phyloP scores from a whole-genome alignment of 2,113 vertebrate genomes.

The Myiozetetes cayanensis region DNA sequence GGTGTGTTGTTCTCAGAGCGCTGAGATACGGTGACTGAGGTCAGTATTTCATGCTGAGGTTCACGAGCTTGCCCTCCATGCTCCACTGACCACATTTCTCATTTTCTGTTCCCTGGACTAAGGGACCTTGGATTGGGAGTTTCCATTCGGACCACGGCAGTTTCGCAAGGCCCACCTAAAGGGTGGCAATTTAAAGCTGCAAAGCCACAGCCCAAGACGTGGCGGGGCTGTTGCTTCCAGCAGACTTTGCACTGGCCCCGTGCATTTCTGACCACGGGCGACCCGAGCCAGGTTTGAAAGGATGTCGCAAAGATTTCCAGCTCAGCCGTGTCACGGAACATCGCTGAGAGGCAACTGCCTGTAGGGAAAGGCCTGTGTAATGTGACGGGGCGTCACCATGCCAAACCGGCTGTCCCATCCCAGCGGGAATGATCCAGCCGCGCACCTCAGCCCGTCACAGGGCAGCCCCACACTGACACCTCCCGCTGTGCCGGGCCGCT shows the following conservation, averaged over 20 bases:
- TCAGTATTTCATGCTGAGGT: neutral
- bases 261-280: too few relatives aligned
- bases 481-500: accelerated
- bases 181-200: neutral
- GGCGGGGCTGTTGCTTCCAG: neutral
- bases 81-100: neutral
- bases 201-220: accelerated
- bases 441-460: accelerated
- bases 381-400: accelerated
- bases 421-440: accelerated
- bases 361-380: too few relatives aligned
- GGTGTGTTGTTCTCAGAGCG: neutral
- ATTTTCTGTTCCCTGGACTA: neutral
- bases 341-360: neutral
- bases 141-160: accelerated
- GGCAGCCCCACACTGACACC: neutral
- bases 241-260: too few relatives aligned
- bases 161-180: neutral
- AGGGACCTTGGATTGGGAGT: neutral
- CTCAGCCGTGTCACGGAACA: too few relatives aligned
- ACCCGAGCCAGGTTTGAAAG: neutral
- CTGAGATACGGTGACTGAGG: accelerated
- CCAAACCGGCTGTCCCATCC: accelerated
- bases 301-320: neutral
- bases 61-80: neutral